A percentile compares a stretch with the other conserved stretches of the same genome.
phyloP scores from a whole-genome alignment of 2,888 invertebrate species.

The Altica lythri region DNA sequence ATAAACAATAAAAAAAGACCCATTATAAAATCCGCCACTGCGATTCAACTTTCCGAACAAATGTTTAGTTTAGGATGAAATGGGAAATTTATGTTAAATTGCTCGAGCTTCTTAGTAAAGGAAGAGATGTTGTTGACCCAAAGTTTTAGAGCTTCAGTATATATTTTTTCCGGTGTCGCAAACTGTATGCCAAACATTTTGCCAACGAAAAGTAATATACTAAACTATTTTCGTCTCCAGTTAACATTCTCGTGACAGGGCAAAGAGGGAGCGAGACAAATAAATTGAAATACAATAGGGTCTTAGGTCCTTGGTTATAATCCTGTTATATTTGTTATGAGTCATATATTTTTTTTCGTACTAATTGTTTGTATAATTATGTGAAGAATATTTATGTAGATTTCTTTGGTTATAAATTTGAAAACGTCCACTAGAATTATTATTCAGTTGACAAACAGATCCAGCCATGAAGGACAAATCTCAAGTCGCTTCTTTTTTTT shows the following conservation, averaged over 20 bases:
- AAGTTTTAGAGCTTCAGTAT: conserved; percentile 44
- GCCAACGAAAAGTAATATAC: conserved; percentile 33
- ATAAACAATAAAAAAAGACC: not conserved
- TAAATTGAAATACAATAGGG: conserved; percentile 19
- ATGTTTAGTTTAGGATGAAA: conserved; percentile 51
- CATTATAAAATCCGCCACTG: conserved; percentile 22
- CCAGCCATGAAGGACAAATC: too few relatives aligned
- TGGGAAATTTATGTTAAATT: conserved; percentile 52
- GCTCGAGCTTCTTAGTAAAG: conserved; percentile 34
- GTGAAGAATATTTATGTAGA: too few relatives aligned
- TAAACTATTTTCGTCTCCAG: conserved; percentile 22
- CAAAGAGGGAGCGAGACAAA: conserved; percentile 14
- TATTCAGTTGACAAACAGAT: too few relatives aligned
- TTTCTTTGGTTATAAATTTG: too few relatives aligned
- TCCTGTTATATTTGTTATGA: conserved; percentile 11
- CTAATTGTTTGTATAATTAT: not conserved
- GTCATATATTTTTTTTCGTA: not conserved
- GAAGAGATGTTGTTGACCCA: conserved; percentile 49
- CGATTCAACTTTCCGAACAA: conserved; percentile 48
- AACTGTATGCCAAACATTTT: conserved; percentile 36
- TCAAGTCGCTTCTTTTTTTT: too few relatives aligned
- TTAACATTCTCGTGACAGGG: conserved; percentile 8
- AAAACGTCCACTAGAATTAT: too few relatives aligned
- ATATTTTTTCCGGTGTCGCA: conserved; percentile 43
- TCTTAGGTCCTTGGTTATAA: conserved; percentile 10